Evolutionary conservation across 2,113 vertebrate species (phyloP), one percentile per base, ranked within the genome.

Genomic region (Empidonax traillii): DNA sequence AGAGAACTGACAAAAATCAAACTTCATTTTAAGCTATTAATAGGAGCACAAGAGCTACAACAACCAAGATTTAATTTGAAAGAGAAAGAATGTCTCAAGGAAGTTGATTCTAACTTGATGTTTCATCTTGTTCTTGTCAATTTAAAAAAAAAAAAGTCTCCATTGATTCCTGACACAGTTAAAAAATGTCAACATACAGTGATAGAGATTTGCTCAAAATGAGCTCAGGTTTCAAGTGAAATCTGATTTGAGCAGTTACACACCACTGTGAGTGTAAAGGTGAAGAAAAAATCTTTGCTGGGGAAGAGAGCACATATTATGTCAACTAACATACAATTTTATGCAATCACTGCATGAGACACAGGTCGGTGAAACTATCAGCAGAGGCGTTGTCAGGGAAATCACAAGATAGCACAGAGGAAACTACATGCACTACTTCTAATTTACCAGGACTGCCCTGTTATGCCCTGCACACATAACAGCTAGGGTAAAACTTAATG

Each of bases 1-100:
- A 92, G 35, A 59, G 41, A 91, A 85, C 31, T 65, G 91, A 95
- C 73, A 91, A 84, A 96, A 95, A 91, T 56, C 30, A 75, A 65
- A 94, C 27, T 87, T 89, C 52, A 90, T 61, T 90, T 89, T 71
- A 51, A 85, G 53, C 44, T 91, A 79, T 79, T 73, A 94, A 91
- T 37, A 91, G 44, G 24, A 73, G 37, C 41, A 85, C 10, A 61
- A 75, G 53, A 80, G 33, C 52, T 75, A 71, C 19, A 62, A 69
- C 15, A 77, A 84, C 46, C 39, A 71, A 94, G 49, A 74, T 51
- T 46, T 77, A 65, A 90, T 81, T 56, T 71, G 35, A 75, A 87
- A 62, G 14, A 51, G 44, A 63, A 90, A 76, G 7, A 68, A 89
- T 41, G 7, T 58, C 85, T 77, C 82, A 83, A 74, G n/a, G 27